phyloP scores from a whole-genome alignment of 1,140 invertebrate species.

The Lasioglossum albipes region DNA sequence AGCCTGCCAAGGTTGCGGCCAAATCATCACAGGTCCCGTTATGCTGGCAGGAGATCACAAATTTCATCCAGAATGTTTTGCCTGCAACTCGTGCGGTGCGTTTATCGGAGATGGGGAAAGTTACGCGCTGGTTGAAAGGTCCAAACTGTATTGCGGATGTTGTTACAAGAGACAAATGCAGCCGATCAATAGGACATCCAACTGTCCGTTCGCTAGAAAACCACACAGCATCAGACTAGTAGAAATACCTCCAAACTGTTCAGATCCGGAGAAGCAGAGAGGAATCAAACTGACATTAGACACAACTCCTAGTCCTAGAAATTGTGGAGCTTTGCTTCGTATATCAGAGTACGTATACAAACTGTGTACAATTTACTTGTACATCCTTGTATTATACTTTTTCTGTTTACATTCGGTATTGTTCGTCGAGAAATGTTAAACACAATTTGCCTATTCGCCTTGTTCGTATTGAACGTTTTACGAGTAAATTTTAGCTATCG shows the following conservation, averaged over 20 bases:
- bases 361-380: constrained; percentile 21
- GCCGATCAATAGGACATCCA: constrained; percentile 82
- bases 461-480: neutral
- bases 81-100: constrained; percentile 88
- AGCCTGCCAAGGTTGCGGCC: constrained; percentile 91
- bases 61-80: constrained; percentile 97
- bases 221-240: constrained; percentile 90
- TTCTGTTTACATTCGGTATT: neutral
- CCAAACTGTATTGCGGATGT: constrained; percentile 90
- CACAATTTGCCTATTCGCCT: neutral
- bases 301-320: constrained; percentile 76
- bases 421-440: neutral
- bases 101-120: constrained; percentile 95
- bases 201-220: constrained; percentile 81
- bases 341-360: constrained; percentile 82
- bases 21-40: constrained; percentile 94
- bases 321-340: constrained; percentile 79
- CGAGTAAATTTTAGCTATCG: neutral
- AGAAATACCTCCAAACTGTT: constrained; percentile 84
- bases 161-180: constrained; percentile 79
- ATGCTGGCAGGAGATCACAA: constrained; percentile 97
- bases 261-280: constrained; percentile 77
- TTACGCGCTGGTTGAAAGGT: constrained; percentile 93
- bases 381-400: constrained; percentile 7
- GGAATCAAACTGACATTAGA: constrained; percentile 83